These are phyloP conservation scores for Manis crassicaudata DNA, from an alignment of 2,797 vertebrate species.

Conservation along the genomic window DNA sequence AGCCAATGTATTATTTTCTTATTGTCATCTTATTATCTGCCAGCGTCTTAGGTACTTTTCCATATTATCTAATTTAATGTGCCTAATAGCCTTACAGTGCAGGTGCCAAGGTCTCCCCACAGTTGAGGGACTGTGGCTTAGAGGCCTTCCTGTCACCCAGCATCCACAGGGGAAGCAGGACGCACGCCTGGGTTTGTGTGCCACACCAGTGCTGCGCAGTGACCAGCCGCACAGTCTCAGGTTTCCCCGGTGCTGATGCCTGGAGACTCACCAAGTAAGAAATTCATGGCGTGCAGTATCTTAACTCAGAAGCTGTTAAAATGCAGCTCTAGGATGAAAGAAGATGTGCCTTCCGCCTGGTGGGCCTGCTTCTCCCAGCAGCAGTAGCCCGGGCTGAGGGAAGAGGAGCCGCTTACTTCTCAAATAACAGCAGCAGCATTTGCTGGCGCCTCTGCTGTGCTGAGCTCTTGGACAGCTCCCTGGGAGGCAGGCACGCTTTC, in stretches of 20 bases:
- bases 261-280: neutral
- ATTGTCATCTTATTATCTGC: neutral
- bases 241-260: neutral
- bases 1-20: neutral
- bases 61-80: neutral
- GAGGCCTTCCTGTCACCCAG: neutral
- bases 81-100: neutral
- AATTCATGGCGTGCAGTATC: neutral
- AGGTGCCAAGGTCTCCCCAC: neutral
- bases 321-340: neutral
- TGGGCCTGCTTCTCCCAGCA: fast-evolving
- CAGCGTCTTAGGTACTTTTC: neutral
- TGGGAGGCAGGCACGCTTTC: neutral
- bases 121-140: fast-evolving
- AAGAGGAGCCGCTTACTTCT: neutral
- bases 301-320: neutral
- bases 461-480: neutral
- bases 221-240: fast-evolving
- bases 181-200: fast-evolving
- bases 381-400: no score
- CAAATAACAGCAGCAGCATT: neutral
- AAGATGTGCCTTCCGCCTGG: neutral
- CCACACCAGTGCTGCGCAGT: no score
- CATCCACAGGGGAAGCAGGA: neutral
- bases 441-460: neutral